Evolutionary conservation across 2,888 invertebrate genomes (phyloP), one percentile per base, ranked within the genome.

Genomic region (Lamellibrachia columna): DNA sequence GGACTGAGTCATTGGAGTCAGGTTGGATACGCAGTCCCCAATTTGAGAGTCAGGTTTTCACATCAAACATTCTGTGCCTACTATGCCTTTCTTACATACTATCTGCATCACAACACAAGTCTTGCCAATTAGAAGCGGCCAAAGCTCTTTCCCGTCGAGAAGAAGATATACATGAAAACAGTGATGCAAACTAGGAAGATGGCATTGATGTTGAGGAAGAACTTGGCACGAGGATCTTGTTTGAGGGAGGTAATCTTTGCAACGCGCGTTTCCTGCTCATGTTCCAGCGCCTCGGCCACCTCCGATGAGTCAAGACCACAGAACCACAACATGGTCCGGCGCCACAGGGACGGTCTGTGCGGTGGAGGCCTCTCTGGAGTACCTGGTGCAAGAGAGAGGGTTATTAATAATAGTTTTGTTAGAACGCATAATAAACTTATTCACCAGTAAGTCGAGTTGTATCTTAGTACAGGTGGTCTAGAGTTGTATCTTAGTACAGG

Each of bases 301-400:
- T 93, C 93, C 1, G 91, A 28, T n/a, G 90, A 58, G 52, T 92
- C 92, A 75, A 95, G 93, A 8, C 95, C 95, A 94, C 95, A 96
- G 93, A 95, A 95, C 95, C 95, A 96, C 52, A 94, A 93, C 92
- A 91, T 58, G 22, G 58, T 91, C 9, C 92, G 90, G 4, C 92
- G 52, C 58, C 90, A 53, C 7, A 90, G 55, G 52, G 93, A 53
- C 52, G 60, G 60, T 60, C 22, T 75, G n/a, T 22, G 22, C 75
- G 3, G 75, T 15, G 15, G 75, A 22, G 15, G 75, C 15, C 75
- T 22, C 75, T 75, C 75, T 3, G 75, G 8, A 55, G 55, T 55
- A 9, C 55, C 55, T 55, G 55, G 9, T 9, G 55, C 55, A 9
- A 55, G 55, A 55, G 55, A 55, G 55, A 55, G 55, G 55, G 8